Percentiles rank a stretch among this genome's conserved stretches.
phyloP scores from a whole-genome alignment of 2,888 invertebrate species.

The Campaea margaritaria region DNA sequence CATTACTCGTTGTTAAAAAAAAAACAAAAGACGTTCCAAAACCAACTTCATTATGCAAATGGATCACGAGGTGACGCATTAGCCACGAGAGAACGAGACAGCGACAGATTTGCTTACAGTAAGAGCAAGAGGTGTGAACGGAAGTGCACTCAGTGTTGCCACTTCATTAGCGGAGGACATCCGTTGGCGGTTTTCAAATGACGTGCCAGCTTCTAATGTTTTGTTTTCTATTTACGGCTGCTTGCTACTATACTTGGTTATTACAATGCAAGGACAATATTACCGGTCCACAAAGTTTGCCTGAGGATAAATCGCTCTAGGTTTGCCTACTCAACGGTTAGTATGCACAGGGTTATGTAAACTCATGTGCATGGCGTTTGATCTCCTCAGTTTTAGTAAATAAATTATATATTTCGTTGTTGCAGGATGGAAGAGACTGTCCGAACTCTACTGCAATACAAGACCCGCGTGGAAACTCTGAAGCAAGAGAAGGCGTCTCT shows the following conservation, averaged over 20 bases:
- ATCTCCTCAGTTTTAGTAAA: background rate
- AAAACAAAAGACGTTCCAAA: slow-evolving; percentile 38
- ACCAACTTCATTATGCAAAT: slow-evolving; percentile 65
- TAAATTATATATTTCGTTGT: slow-evolving; percentile 46
- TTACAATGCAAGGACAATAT: no score
- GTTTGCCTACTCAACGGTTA: no score
- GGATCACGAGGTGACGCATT: slow-evolving; percentile 54
- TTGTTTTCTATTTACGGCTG: slow-evolving; percentile 33
- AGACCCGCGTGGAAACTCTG: slow-evolving; percentile 89
- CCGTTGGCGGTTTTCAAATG: slow-evolving; percentile 58
- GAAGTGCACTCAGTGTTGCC: slow-evolving; percentile 59
- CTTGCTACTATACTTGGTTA: no score
- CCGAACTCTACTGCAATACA: slow-evolving; percentile 89
- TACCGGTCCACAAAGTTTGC: no score
- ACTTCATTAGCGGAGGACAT: slow-evolving; percentile 68
- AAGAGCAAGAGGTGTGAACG: slow-evolving; percentile 49
- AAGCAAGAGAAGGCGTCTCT: slow-evolving; percentile 90
- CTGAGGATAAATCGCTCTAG: no score
- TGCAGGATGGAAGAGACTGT: slow-evolving; percentile 92
- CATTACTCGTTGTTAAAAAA: slow-evolving; percentile 18
- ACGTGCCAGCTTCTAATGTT: slow-evolving; percentile 45
- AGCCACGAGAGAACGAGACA: slow-evolving; percentile 36
- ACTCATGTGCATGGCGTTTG: background rate
- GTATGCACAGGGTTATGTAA: no score
- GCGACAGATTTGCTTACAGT: slow-evolving; percentile 46